Percentiles rank a stretch among this genome's conserved stretches.
Conservation (phyloP, 2,797 vertebrate species). For the Telmatherina bonti region DNA sequence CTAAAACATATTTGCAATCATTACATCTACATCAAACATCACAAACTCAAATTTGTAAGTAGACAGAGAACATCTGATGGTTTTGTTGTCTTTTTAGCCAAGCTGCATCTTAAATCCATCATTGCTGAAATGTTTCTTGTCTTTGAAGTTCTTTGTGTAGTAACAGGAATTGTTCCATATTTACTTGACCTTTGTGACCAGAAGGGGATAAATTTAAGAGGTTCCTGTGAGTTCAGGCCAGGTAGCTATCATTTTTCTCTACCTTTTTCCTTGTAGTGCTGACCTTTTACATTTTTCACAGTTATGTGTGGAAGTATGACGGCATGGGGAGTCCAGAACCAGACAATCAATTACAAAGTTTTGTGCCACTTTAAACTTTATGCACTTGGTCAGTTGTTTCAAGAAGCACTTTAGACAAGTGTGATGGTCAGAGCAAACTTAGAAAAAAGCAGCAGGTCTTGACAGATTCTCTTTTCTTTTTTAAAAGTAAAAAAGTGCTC, state of each 20-base stretch:
- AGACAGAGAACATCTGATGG: not conserved
- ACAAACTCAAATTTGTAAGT: too few species aligned
- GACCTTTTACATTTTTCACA: constrained; percentile 34
- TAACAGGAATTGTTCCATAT: not conserved
- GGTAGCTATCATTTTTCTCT: constrained; percentile 1
- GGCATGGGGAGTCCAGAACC: not conserved
- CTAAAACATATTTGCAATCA: too few species aligned
- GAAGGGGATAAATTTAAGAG: constrained; percentile 13
- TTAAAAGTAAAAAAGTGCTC: too few species aligned
- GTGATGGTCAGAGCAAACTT: constrained; percentile 13
- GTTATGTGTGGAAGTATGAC: constrained; percentile 22
- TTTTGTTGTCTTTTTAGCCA: not conserved
- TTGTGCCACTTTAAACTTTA: constrained; percentile 33
- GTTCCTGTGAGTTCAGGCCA: not conserved
- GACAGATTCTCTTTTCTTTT: constrained; percentile 9
- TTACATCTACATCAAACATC: too few species aligned
- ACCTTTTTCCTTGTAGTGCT: constrained; percentile 11
- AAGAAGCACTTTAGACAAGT: constrained; percentile 25
- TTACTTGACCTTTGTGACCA: not conserved
- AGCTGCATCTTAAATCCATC: not conserved
- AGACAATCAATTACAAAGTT: constrained; percentile 24
- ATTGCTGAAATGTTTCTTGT: constrained; percentile 2
- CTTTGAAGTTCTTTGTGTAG: not conserved
- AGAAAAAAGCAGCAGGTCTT: constrained; percentile 24
- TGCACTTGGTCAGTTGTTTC: constrained; percentile 30